A percentile compares a stretch with the other conserved stretches of the same genome.
phyloP scores from a whole-genome alignment of 2,113 vertebrate species.

The Siniperca chuatsi region DNA sequence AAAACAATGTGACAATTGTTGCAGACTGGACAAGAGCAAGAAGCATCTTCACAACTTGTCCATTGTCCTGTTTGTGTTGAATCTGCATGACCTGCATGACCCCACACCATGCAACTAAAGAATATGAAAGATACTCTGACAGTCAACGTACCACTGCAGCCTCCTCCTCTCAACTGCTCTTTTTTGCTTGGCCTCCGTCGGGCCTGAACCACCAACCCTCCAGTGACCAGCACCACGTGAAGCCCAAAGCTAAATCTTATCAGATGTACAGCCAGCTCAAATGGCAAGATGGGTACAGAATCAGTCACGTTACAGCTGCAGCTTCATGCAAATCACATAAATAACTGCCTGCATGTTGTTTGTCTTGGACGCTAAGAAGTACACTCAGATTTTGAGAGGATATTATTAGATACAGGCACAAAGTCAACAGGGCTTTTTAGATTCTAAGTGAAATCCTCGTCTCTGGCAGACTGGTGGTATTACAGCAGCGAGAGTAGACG shows the following conservation, averaged over 20 bases:
- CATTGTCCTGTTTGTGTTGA: not conserved
- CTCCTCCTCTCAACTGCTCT: not conserved
- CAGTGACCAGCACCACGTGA: not conserved
- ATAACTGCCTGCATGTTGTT: slow-evolving; percentile 10
- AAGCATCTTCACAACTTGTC: not conserved
- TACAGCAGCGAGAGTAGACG: slow-evolving; percentile 4
- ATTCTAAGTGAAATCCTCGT: slow-evolving; percentile 36
- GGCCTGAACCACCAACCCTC: not conserved
- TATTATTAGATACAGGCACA: slow-evolving; percentile 44
- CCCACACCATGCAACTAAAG: not conserved
- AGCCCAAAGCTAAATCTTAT: not conserved
- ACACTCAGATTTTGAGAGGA: slow-evolving; percentile 10
- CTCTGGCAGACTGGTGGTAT: slow-evolving; percentile 32
- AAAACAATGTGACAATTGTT: not conserved
- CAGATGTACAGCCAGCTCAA: slow-evolving; percentile 12
- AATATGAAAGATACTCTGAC: not conserved
- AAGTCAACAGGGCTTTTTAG: slow-evolving; percentile 11
- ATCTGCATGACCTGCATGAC: not conserved
- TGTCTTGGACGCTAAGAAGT: slow-evolving; percentile 5
- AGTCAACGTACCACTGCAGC: not conserved
- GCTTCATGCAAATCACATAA: not conserved
- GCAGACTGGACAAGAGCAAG: not conserved
- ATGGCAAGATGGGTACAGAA: not conserved
- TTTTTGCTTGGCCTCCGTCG: too few relatives aligned
- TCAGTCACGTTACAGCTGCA: not conserved